A percentile compares a stretch with the other conserved stretches of the same genome.
These are phyloP conservation scores for Zaprionus obscuricornis DNA, from an alignment of 2,888 invertebrate genomes.

Conservation along the genomic window DNA sequence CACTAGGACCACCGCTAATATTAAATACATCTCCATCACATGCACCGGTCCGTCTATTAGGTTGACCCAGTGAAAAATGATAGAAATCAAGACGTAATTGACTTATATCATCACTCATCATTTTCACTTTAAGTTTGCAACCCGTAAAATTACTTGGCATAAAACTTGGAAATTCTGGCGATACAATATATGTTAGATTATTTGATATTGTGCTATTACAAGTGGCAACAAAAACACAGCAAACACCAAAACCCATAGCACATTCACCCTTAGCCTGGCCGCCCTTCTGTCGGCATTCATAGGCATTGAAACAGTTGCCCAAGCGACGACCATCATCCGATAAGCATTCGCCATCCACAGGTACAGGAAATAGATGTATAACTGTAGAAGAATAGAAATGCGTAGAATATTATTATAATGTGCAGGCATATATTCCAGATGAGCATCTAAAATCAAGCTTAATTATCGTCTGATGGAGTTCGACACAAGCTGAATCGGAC, in stretches of 20 bases:
- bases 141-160: constrained; percentile 86
- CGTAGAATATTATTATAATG: background rate
- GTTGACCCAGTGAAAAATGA: constrained; percentile 93
- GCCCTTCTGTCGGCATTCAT: constrained; percentile 91
- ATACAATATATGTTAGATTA: constrained; percentile 92
- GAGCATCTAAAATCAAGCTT: background rate
- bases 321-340: constrained; percentile 88
- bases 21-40: constrained; percentile 90
- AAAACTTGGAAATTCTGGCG: constrained; percentile 91
- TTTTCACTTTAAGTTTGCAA: constrained; percentile 89
- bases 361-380: constrained; percentile 92
- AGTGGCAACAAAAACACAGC: constrained; percentile 91
- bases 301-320: constrained; percentile 92
- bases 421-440: background rate
- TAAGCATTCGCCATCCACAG: constrained; percentile 91
- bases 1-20: constrained; percentile 85
- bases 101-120: constrained; percentile 90
- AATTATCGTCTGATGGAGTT: background rate
- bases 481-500: no score
- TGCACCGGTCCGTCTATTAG: constrained; percentile 90
- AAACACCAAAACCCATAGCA: constrained; percentile 92
- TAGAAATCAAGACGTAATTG: constrained; percentile 93
- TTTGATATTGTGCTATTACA: constrained; percentile 89
- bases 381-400: constrained; percentile 84
- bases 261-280: constrained; percentile 89